Percentiles rank a stretch among this genome's conserved stretches.
phyloP scores from a whole-genome alignment of 1,140 invertebrate species.

The Drosophila nigromelanica region DNA sequence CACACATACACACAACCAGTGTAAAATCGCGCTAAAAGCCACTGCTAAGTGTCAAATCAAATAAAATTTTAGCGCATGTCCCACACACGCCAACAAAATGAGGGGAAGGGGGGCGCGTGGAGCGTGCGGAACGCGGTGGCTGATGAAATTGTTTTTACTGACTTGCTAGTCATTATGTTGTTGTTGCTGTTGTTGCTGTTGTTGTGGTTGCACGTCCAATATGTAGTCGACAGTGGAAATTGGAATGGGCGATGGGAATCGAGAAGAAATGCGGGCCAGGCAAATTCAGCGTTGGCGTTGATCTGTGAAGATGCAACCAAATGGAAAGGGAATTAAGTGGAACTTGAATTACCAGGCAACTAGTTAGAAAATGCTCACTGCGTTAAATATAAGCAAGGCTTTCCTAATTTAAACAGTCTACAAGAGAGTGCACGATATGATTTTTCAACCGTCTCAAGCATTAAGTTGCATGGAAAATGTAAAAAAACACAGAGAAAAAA shows the following conservation, averaged over 20 bases:
- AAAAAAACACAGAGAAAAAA: too few relatives aligned
- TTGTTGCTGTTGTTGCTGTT: conserved; percentile 20
- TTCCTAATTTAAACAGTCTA: not conserved
- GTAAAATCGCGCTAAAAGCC: conserved; percentile 45
- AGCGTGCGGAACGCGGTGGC: conserved; percentile 16
- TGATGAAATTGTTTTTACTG: conserved; percentile 62
- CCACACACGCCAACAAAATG: conserved; percentile 56
- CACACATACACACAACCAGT: conserved; percentile 11
- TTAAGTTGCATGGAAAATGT: too few relatives aligned
- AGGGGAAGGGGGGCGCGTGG: conserved; percentile 7
- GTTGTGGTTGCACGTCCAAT: conserved; percentile 15
- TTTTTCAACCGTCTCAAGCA: too few relatives aligned
- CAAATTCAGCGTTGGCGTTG: conserved; percentile 21
- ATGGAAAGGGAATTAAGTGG: conserved; percentile 22
- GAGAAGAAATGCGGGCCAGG: conserved; percentile 37
- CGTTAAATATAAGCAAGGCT: not conserved
- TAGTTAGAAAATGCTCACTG: not conserved
- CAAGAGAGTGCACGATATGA: too few relatives aligned
- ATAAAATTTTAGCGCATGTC: conserved; percentile 74
- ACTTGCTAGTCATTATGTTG: conserved; percentile 46
- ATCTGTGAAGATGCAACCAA: conserved; percentile 23
- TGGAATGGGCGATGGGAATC: conserved; percentile 1
- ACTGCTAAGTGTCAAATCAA: conserved; percentile 75
- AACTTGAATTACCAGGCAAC: not conserved
- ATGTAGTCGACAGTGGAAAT: conserved; percentile 12